Evolutionary conservation across 2,888 invertebrate species (phyloP).

Genomic region (Acanthosepion pharaonis): DNA sequence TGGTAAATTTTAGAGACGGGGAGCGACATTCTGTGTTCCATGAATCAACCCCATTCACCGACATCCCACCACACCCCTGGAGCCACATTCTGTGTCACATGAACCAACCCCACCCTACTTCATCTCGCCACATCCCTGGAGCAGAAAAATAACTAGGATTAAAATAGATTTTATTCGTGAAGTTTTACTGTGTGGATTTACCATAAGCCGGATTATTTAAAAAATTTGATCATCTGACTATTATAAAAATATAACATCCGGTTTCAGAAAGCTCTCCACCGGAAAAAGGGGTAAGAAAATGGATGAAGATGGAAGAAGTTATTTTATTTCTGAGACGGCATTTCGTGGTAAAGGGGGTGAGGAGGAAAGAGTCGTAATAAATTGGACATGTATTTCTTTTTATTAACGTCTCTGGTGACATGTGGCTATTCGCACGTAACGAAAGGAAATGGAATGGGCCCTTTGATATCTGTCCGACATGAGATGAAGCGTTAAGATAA

Average conservation of each 20-base stretch:
- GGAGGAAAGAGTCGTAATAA: neutral
- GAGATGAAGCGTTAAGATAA: neutral
- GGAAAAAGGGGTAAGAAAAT: neutral
- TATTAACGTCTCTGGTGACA: neutral
- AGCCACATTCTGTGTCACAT: too few species aligned
- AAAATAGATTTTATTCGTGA: too few species aligned
- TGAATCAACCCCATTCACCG: too few species aligned
- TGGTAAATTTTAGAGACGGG: too few species aligned
- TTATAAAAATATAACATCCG: neutral
- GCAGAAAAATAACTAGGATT: too few species aligned
- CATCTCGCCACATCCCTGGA: too few species aligned
- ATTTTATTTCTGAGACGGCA: neutral
- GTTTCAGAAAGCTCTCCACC: neutral
- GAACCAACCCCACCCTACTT: too few species aligned
- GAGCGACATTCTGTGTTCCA: too few species aligned
- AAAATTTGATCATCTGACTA: neutral
- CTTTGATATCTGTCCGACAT: neutral
- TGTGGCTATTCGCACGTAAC: conserved; percentile 6
- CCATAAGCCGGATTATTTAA: neutral
- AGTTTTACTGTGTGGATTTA: too few species aligned
- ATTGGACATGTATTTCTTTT: neutral
- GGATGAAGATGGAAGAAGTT: neutral
- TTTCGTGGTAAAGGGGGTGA: neutral
- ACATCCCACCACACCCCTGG: too few species aligned
- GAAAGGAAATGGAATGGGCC: neutral